These are phyloP conservation scores for Bolborhynchus lineola DNA, from an alignment of 2,113 vertebrate species.

Conservation along the genomic window DNA sequence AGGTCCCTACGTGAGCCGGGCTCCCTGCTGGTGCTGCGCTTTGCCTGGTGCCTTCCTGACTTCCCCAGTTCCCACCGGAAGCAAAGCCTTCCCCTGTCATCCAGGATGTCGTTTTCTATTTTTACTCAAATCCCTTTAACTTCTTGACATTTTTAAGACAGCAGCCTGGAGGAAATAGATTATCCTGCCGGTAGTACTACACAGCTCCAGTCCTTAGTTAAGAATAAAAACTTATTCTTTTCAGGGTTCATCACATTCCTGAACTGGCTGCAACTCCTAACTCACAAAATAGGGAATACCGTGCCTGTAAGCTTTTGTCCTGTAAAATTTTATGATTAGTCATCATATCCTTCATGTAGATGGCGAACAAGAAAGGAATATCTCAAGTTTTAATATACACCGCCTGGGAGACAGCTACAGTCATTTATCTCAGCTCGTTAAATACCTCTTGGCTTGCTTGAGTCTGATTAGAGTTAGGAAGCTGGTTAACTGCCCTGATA, in stretches of 20 bases:
- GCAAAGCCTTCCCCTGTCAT: not conserved
- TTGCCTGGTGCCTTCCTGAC: constrained; percentile 17
- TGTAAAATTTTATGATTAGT: not conserved
- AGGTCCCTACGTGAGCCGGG: rapidly evolving
- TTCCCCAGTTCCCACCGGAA: not conserved
- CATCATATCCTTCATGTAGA: not conserved
- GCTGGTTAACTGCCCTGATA: not conserved
- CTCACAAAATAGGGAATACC: not conserved
- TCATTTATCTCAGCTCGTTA: not conserved
- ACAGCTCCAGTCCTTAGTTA: rapidly evolving
- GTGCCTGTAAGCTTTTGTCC: not conserved
- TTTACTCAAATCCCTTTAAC: constrained; percentile 27
- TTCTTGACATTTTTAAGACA: constrained; percentile 30
- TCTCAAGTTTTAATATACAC: not conserved
- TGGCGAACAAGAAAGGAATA: not conserved
- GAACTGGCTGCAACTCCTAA: not conserved
- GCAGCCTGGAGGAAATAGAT: constrained; percentile 38
- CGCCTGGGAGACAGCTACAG: not conserved
- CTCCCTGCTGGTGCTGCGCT: not conserved
- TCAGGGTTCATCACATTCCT: not conserved
- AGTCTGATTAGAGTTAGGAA: not conserved
- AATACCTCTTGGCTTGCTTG: not conserved
- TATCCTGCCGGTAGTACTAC: rapidly evolving
- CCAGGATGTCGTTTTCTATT: constrained; percentile 48
- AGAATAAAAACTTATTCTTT: constrained; percentile 13